Evolutionary conservation across 2,113 vertebrate genomes (phyloP).

Genomic region (Muscicapa adusta): DNA sequence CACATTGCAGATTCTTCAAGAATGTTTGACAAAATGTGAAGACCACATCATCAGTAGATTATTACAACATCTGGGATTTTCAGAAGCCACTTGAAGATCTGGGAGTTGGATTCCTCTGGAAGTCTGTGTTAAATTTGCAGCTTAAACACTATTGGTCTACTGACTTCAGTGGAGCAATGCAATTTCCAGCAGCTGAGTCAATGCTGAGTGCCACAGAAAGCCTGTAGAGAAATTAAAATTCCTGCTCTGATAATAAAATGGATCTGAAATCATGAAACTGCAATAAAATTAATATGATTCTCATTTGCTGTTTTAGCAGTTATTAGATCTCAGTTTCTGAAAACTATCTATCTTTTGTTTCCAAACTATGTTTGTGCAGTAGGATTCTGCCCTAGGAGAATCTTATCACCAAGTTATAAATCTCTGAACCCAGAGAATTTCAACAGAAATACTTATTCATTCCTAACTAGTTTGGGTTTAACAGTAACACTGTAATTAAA

Average conservation of each 20-base stretch:
- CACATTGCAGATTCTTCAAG: not conserved
- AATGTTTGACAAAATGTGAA: not conserved
- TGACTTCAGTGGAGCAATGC: not conserved
- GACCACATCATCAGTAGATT: not conserved
- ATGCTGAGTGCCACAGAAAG: not conserved
- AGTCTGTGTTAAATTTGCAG: conserved; percentile 28
- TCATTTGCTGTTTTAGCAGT: not conserved
- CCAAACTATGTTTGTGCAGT: conserved; percentile 30
- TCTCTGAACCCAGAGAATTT: conserved; percentile 49
- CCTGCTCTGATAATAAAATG: conserved; percentile 52
- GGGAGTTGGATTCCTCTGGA: not conserved
- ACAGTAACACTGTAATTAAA: conserved; percentile 57
- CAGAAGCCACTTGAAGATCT: not conserved
- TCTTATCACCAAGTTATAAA: conserved; percentile 45
- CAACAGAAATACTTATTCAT: conserved; percentile 30
- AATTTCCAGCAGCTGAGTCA: conserved; percentile 34
- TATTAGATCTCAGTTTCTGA: conserved; percentile 37
- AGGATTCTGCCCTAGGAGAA: conserved; percentile 36
- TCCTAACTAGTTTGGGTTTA: conserved; percentile 37
- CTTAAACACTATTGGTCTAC: not conserved
- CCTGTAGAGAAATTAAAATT: conserved; percentile 42
- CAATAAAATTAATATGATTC: conserved; percentile 49
- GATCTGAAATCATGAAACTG: conserved; percentile 27
- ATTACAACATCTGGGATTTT: not conserved
- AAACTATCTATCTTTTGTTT: conserved; percentile 48